A percentile compares a stretch with the other conserved stretches of the same genome.
Evolutionary conservation across 1,140 invertebrate genomes (phyloP).

Genomic region (Halyomorpha halys): DNA sequence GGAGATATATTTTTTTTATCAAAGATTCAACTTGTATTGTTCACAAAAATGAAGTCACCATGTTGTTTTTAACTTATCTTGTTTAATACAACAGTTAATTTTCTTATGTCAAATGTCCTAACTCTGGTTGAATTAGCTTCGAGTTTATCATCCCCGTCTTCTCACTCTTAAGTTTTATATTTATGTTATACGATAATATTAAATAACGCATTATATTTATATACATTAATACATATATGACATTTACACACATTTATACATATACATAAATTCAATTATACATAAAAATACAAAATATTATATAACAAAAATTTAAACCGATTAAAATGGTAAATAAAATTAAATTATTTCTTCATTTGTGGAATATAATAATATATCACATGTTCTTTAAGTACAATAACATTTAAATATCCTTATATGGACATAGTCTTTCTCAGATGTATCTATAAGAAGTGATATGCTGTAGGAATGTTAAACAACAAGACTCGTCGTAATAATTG

Average conservation of each 20-base stretch:
- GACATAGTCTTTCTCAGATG: too few relatives aligned
- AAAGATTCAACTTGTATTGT: too few relatives aligned
- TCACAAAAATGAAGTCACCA: too few relatives aligned
- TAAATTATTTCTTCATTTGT: conserved; percentile 13
- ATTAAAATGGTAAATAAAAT: conserved; percentile 15
- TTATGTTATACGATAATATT: conserved; percentile 18
- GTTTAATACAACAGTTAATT: background rate
- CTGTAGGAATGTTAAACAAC: too few relatives aligned
- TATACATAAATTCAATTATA: conserved; percentile 21
- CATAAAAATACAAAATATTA: conserved; percentile 26
- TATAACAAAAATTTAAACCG: conserved; percentile 20
- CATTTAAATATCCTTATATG: background rate
- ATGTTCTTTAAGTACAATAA: conserved; percentile 11
- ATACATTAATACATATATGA: conserved; percentile 18
- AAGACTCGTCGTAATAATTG: too few relatives aligned
- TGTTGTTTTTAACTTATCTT: too few relatives aligned
- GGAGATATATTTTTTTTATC: background rate
- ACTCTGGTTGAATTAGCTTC: background rate
- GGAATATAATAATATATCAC: conserved; percentile 18
- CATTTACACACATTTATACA: conserved; percentile 26
- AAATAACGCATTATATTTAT: conserved; percentile 24
- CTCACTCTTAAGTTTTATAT: conserved; percentile 9
- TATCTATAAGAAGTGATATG: too few relatives aligned
- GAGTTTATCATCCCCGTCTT: conserved; percentile 14
- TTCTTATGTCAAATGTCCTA: background rate